Conservation (phyloP, 2,888 invertebrate species). For the Drosophila falleni region DNA sequence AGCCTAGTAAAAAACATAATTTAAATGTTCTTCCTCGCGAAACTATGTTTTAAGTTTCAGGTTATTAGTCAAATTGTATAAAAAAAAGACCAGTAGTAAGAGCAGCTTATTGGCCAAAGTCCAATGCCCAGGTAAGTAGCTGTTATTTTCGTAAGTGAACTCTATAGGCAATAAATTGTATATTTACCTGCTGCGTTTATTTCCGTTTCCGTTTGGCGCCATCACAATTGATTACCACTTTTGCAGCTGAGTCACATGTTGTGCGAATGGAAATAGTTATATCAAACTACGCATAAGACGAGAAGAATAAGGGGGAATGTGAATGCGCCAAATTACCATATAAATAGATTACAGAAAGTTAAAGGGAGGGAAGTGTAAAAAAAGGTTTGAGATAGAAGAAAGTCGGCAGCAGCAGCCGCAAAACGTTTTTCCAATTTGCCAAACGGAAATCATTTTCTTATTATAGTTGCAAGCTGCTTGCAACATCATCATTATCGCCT, state of each 20-base stretch:
- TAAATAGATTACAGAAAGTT: conserved; percentile 72
- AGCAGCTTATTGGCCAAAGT: conserved; percentile 5
- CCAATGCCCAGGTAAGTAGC: background rate
- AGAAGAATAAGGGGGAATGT: conserved; percentile 14
- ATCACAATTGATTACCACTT: conserved; percentile 46
- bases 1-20: too few species aligned
- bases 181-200: conserved; percentile 66
- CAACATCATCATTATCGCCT: conserved; percentile 42
- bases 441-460: conserved; percentile 84
- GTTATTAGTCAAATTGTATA: background rate
- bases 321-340: conserved; percentile 68
- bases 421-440: conserved; percentile 83
- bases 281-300: conserved; percentile 44
- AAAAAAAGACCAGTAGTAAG: background rate
- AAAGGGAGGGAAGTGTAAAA: conserved; percentile 5
- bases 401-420: conserved; percentile 47
- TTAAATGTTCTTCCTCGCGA: too few species aligned
- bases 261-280: conserved; percentile 73
- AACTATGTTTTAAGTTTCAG: background rate
- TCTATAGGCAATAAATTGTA: conserved; percentile 20
- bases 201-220: conserved; percentile 59
- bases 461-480: conserved; percentile 75
- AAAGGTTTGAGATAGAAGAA: conserved; percentile 46
- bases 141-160: background rate
- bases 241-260: conserved; percentile 60